These are phyloP conservation scores for Lepus townsendii DNA, from an alignment of 2,797 vertebrate genomes.

Conservation along the genomic window DNA sequence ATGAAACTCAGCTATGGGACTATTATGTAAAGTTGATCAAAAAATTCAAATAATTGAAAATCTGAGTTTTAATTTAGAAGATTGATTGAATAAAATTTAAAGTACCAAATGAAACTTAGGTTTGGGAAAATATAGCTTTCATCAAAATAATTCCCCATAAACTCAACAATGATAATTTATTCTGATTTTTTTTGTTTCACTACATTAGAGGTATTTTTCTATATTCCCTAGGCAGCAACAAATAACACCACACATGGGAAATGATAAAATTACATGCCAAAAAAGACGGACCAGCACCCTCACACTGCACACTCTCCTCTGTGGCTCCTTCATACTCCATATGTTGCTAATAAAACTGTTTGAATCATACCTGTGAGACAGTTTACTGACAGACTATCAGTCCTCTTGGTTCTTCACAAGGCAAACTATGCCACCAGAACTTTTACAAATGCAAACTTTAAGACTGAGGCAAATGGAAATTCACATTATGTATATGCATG, in stretches of 20 bases:
- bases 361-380: conserved; percentile 88
- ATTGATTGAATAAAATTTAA: conserved; percentile 63
- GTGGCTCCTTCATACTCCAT: conserved; percentile 89
- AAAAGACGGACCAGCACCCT: conserved; percentile 87
- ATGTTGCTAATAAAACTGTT: conserved; percentile 89
- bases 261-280: conserved; percentile 86
- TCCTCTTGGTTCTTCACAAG: conserved; percentile 83
- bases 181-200: conserved; percentile 85
- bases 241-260: conserved; percentile 86
- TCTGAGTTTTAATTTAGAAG: conserved; percentile 61
- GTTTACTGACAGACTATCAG: conserved; percentile 87
- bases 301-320: conserved; percentile 87
- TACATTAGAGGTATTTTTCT: conserved; percentile 87
- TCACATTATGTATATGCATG: conserved; percentile 30
- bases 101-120: conserved; percentile 69
- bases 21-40: neutral
- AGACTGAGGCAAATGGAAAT: conserved; percentile 81
- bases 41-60: conserved; percentile 66
- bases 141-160: conserved; percentile 85
- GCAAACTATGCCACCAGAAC: conserved; percentile 85
- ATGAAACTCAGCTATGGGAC: conserved; percentile 31
- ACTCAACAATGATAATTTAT: conserved; percentile 87
- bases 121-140: conserved; percentile 81
- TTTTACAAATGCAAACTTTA: conserved; percentile 85
- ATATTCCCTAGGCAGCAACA: conserved; percentile 87